A percentile compares a stretch with the other conserved stretches of the same genome.
These are phyloP conservation scores for Pseudobourletiella spinata DNA, from an alignment of 1,140 invertebrate species.

Conservation along the genomic window DNA sequence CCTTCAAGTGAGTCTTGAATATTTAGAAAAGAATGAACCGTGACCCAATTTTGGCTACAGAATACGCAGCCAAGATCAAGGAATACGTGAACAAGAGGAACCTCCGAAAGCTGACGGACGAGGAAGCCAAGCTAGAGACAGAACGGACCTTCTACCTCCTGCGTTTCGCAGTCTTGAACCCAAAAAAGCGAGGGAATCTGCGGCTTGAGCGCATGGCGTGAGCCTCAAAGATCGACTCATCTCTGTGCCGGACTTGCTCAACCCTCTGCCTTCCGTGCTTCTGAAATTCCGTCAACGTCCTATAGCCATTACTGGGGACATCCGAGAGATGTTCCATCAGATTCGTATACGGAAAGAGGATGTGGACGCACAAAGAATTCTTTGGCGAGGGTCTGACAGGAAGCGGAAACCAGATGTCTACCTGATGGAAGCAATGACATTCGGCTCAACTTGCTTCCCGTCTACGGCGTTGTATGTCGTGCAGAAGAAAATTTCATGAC, in stretches of 20 bases:
- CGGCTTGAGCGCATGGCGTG: slow-evolving; percentile 10
- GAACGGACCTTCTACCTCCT: slow-evolving; percentile 7
- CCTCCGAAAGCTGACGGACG: not conserved
- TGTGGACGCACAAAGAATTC: not conserved
- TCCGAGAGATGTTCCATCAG: slow-evolving; percentile 18
- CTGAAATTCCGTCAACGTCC: slow-evolving; percentile 16
- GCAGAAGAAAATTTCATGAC: slow-evolving; percentile 16
- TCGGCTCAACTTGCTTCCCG: slow-evolving; percentile 23
- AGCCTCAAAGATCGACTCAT: slow-evolving; percentile 22
- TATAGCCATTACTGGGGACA: slow-evolving; percentile 20
- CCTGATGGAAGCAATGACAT: slow-evolving; percentile 8
- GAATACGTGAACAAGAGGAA: slow-evolving; percentile 15
- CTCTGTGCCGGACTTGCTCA: slow-evolving; percentile 18
- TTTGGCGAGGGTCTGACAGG: not conserved
- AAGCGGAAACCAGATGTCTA: not conserved
- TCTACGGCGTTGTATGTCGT: slow-evolving; percentile 2
- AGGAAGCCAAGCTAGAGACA: not conserved
- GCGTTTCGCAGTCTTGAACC: slow-evolving; percentile 14
- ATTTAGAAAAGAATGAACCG: slow-evolving; percentile 14
- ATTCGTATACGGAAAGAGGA: not conserved
- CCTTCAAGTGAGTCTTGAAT: not conserved
- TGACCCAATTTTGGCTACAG: slow-evolving; percentile 1
- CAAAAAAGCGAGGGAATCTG: slow-evolving; percentile 16
- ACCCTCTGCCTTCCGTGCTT: slow-evolving; percentile 3
- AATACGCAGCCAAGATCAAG: slow-evolving; percentile 7